Percentiles rank a stretch among this genome's conserved stretches.
These are phyloP conservation scores for Blastomussa wellsi DNA, from an alignment of 92 coral and sea anemone genomes.

Conservation along the genomic window DNA sequence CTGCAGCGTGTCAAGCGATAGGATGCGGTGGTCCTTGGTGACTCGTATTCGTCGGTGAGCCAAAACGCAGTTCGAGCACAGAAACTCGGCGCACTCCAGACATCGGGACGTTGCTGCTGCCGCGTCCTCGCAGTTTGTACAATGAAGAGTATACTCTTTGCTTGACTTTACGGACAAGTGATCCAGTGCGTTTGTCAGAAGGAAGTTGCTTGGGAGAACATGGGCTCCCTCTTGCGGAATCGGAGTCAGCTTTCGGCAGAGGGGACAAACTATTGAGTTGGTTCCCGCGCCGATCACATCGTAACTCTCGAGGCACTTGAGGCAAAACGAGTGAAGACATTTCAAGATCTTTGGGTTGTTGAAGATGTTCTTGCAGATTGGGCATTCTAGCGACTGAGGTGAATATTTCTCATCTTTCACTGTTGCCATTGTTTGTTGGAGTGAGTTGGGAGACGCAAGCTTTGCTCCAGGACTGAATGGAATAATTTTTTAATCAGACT, in stretches of 20 bases:
- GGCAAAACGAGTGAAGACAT: conserved; percentile 87
- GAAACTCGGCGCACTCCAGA: conserved; percentile 92
- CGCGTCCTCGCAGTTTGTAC: conserved; percentile 89
- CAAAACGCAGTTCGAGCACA: conserved; percentile 86
- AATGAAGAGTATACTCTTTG: conserved; percentile 83
- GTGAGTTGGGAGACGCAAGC: conserved; percentile 13
- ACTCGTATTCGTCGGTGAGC: conserved; percentile 90
- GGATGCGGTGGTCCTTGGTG: conserved; percentile 87
- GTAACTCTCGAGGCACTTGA: conserved; percentile 84
- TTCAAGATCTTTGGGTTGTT: conserved; percentile 80
- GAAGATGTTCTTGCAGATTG: conserved; percentile 76
- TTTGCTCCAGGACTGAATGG: conserved; percentile 52
- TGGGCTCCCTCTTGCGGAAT: conserved; percentile 75
- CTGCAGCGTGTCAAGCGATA: conserved; percentile 86
- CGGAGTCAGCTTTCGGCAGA: conserved; percentile 85
- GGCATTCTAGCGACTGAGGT: conserved; percentile 86
- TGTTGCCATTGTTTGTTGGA: conserved; percentile 71
- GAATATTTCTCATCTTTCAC: conserved; percentile 84
- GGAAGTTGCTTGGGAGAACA: conserved; percentile 71
- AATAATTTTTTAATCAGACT: conserved; percentile 77
- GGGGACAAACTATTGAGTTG: conserved; percentile 82
- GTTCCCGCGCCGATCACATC: conserved; percentile 92
- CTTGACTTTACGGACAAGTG: conserved; percentile 89
- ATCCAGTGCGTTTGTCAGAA: conserved; percentile 85
- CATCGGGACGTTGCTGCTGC: conserved; percentile 86